Evolutionary conservation across 2,113 vertebrate genomes (phyloP).

Genomic region (Leucopsar rothschildi): DNA sequence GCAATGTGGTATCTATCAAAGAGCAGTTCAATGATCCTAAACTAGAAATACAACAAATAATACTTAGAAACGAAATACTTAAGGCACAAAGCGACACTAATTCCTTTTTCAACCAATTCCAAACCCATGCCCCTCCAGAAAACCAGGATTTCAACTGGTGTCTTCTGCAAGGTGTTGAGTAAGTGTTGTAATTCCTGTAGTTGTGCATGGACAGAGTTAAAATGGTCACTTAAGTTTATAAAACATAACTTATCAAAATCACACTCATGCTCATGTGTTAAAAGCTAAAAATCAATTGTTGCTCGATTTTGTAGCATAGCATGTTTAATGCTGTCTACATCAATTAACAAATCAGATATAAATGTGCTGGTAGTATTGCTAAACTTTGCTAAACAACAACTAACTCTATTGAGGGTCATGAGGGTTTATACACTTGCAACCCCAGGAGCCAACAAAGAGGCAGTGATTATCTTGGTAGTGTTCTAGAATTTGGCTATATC

Average conservation of each 20-base stretch:
- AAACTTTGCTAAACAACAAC: background rate
- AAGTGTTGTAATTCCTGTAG: background rate
- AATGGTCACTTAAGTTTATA: background rate
- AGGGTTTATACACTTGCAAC: background rate
- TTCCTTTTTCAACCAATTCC: background rate
- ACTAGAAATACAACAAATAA: background rate
- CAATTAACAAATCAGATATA: background rate
- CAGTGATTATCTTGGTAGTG: background rate
- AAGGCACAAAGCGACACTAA: background rate
- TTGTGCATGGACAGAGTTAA: background rate
- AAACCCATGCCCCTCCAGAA: background rate
- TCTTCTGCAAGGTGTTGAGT: background rate
- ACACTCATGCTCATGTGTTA: background rate
- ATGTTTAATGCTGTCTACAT: background rate
- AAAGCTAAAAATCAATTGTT: background rate
- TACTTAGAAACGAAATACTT: background rate
- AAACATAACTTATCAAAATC: background rate
- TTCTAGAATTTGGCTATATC: background rate
- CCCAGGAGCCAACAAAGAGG: fast-evolving
- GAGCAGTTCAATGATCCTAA: background rate
- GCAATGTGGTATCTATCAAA: too few relatives aligned
- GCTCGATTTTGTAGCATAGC: fast-evolving
- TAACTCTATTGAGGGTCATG: background rate
- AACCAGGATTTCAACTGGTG: background rate
- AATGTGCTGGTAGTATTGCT: background rate